Base-by-base conservation (phyloP, 2,113 vertebrate genomes). In the Malurus alboscapulatus region DNA sequence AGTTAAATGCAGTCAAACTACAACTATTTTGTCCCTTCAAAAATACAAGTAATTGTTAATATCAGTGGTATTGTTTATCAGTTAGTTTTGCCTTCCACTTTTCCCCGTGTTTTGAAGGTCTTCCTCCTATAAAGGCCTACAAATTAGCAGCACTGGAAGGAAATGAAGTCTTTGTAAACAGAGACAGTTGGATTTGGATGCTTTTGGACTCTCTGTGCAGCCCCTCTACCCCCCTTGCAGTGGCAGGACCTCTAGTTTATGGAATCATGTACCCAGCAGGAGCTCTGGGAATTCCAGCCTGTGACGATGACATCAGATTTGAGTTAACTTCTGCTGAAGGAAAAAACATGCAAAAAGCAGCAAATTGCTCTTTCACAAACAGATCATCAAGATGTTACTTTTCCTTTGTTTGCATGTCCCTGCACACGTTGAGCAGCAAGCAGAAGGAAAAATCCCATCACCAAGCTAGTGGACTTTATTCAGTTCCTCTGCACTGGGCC, bases 141-240 rank as follows among this genome's bases (percentile, higher is more conserved):
- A 58, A 84, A 85, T 54, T 27, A 74, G 13, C 32, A 80, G 20
- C 34, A 63, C 19, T 36, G 19, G 17, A 67, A 90, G 58, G 44
- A 80, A 93, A 90, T 1, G 2, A 34, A 59, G 12, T 18, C 20
- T 44, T 68, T 61, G 17, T 1, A 66, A 65, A 38, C 42, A 72
- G 3, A 69, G 47, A 36, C 29, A 75, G 53, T 7, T 40, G 45
- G 36, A 63, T 81, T 55, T 14, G 40, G 62, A 82, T 29, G 32
- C 27, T 76, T 47, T 68, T 10, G 1, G 1, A 25, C 59, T 57
- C 32, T 62, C 20, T 2, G 0, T 2, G 1, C 8, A 63, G 34
- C 7, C 25, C 18, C n/a, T 65, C 34, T 76, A 34, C 29, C 50
- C 22, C 50, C 17, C 24, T 2, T 34, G 63, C 87, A 76, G 26